Percentiles rank a stretch among this genome's conserved stretches.
phyloP scores from a whole-genome alignment of 1,140 invertebrate genomes.

The Panagrolaimus sp. region DNA sequence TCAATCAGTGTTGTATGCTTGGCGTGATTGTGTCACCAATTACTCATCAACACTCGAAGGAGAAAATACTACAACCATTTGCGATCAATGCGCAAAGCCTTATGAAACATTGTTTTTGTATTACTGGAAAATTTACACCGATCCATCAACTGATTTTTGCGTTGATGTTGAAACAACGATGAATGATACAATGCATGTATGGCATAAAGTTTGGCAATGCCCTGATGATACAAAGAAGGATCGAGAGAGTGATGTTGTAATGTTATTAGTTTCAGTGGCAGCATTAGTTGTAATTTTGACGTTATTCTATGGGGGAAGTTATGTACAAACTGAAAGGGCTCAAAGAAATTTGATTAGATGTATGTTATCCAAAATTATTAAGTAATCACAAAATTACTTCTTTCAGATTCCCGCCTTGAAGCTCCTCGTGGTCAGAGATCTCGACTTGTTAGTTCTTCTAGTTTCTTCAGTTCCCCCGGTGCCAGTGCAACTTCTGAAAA shows the following conservation, averaged over 20 bases:
- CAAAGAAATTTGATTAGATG: slow-evolving; percentile 43
- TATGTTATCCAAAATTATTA: slow-evolving; percentile 29
- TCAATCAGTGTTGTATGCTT: slow-evolving; percentile 26
- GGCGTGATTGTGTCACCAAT: slow-evolving; percentile 48
- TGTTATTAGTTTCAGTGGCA: slow-evolving; percentile 39
- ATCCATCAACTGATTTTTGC: slow-evolving; percentile 47
- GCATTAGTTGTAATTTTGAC: slow-evolving; percentile 34
- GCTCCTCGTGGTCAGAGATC: slow-evolving; percentile 26
- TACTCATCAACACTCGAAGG: slow-evolving; percentile 2
- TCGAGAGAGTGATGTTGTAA: slow-evolving; percentile 32
- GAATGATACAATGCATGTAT: slow-evolving; percentile 55
- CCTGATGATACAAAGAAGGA: slow-evolving; percentile 34
- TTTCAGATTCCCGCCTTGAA: slow-evolving; percentile 38
- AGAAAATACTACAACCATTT: slow-evolving; percentile 39
- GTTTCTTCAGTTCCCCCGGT: slow-evolving; percentile 17
- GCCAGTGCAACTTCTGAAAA: slow-evolving; percentile 18
- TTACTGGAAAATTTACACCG: slow-evolving; percentile 55
- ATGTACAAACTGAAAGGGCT: slow-evolving; percentile 47
- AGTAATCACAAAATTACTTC: background rate
- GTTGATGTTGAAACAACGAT: slow-evolving; percentile 52
- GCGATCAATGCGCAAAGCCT: slow-evolving; percentile 31
- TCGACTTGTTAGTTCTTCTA: slow-evolving; percentile 37
- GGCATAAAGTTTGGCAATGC: slow-evolving; percentile 50
- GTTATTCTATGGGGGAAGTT: slow-evolving; percentile 51
- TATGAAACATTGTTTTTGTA: slow-evolving; percentile 47